Base-by-base conservation (phyloP, 1,140 invertebrate genomes). In the Nasonia vitripennis region DNA sequence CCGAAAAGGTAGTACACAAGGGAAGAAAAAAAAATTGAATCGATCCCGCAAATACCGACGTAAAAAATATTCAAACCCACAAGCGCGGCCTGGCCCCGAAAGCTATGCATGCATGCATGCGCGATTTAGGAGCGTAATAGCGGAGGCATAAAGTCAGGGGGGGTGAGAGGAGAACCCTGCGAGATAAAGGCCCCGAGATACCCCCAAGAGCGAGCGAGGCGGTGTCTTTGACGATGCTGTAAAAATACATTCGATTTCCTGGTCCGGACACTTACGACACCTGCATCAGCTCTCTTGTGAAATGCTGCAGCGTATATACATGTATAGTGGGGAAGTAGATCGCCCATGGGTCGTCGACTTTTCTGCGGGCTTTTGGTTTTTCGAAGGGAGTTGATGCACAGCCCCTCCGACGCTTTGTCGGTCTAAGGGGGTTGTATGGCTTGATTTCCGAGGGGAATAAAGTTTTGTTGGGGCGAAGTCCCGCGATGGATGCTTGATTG, bases 241-340 rank as follows among this genome's bases (percentile, higher is more conserved):
- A 83, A 83, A 83, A 83, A 41, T 68, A 70, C 74, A 78, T 83
- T 83, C 82, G 74, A 83, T 83, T 78, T 78, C 73, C 73, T 62
- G 34, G 14, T 20, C 31, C 68, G 78, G 20, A 12, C 79, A 73
- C 27, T 51, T 51, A 41, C 48, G 27, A 45, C 62, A 80, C 62
- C 31, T 37, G 17, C 55, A 27, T 67, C 78, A 11, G 48, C 23
- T 71, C 23, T 71, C 31, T 34, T 12, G 31, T 31, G 70, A 71
- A 27, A 62, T 62, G 17, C 17, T 62, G 55, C 34, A 37, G 34
- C 27, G 11, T 55, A 55, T 55, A 55, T 55, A 17, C 11, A 51
- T 51, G 55, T 20, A 17, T 17, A 62, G 2, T 17, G 20, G 2
- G 48, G 12, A 62, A 62, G 55, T 62, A 62, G 55, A 62, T 62